A percentile compares a stretch with the other conserved stretches of the same genome.
Conservation (phyloP, 1,140 invertebrate genomes). For the Lasioglossum baleicum region DNA sequence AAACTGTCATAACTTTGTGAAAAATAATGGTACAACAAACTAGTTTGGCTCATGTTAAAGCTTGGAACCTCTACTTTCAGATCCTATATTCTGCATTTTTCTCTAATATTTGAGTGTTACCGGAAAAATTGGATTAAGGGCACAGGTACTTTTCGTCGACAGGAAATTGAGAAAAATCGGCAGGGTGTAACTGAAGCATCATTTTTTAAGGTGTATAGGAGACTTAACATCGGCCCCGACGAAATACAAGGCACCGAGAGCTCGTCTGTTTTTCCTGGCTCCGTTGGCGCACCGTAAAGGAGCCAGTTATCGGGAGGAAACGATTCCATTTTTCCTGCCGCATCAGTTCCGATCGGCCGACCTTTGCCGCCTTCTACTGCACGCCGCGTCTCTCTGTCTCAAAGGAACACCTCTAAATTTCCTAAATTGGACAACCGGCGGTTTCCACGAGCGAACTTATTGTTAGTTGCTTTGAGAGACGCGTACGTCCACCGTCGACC, state of each 20-base stretch:
- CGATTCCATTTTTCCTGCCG: slow-evolving; percentile 46
- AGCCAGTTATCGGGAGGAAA: slow-evolving; percentile 33
- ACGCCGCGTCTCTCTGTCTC: not conserved
- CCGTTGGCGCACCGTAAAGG: slow-evolving; percentile 22
- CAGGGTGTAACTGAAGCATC: too few relatives aligned
- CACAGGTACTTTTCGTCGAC: too few relatives aligned
- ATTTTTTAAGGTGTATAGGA: too few relatives aligned
- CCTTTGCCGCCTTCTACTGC: slow-evolving; percentile 2
- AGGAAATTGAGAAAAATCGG: too few relatives aligned
- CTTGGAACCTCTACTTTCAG: too few relatives aligned
- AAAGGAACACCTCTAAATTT: slow-evolving; percentile 16
- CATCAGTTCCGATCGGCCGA: slow-evolving; percentile 33
- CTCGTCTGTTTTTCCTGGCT: not conserved
- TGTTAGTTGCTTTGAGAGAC: not conserved
- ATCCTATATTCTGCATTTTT: too few relatives aligned
- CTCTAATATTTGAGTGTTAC: too few relatives aligned
- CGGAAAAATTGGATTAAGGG: too few relatives aligned
- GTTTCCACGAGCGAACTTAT: slow-evolving; percentile 10
- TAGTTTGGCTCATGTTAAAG: too few relatives aligned
- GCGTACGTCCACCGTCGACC: not conserved
- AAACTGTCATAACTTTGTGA: too few relatives aligned
- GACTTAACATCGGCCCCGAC: not conserved
- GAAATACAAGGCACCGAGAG: slow-evolving; percentile 3
- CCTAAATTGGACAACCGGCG: slow-evolving; percentile 31
- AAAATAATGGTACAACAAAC: too few relatives aligned